Evolutionary conservation across 2,797 vertebrate species (phyloP).

Genomic region (Takifugu ocellatus): DNA sequence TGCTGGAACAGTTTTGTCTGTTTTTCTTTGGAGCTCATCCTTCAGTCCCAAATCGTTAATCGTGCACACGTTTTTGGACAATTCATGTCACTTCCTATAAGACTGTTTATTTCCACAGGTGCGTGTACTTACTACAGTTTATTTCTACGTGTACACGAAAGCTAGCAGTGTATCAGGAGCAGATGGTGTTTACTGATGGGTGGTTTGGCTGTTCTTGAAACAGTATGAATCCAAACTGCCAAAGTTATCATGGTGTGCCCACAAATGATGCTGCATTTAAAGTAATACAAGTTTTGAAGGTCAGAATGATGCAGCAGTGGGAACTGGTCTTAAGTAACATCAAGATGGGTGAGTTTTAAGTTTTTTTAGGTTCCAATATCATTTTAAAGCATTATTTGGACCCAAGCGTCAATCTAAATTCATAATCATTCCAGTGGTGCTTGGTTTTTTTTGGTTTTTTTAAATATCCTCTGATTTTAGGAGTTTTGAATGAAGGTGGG

Average conservation of each 20-base stretch:
- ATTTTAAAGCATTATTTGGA: no score
- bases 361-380: no score
- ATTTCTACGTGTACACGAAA: conserved; percentile 32
- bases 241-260: no score
- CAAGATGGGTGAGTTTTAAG: no score
- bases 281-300: neutral
- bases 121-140: conserved; percentile 3
- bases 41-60: neutral
- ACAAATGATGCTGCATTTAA: neutral
- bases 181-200: conserved; percentile 20
- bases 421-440: no score
- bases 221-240: no score
- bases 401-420: no score
- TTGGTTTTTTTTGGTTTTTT: no score
- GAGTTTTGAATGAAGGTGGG: neutral
- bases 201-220: no score
- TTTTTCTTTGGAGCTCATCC: no score
- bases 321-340: neutral
- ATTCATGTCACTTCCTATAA: conserved; percentile 40
- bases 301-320: conserved; percentile 7
- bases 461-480: neutral
- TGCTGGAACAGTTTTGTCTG: no score
- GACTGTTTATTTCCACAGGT: conserved; percentile 45
- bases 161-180: conserved; percentile 25
- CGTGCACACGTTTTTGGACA: conserved; percentile 26